Base-by-base conservation (phyloP, 1,140 invertebrate species). In the Drosophila neocordata region DNA sequence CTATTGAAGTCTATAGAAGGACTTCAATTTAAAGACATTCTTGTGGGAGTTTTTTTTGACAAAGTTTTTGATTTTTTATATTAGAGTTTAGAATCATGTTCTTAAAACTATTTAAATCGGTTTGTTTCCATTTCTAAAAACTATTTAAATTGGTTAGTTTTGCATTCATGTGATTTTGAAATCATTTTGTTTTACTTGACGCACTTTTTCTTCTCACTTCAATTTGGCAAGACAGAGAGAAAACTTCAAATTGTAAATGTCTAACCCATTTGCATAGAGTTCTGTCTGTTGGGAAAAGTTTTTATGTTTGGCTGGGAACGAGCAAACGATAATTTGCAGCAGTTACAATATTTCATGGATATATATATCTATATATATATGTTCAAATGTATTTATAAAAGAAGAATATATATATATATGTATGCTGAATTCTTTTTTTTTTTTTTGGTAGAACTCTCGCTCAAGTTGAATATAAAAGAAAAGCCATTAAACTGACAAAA, bases 271-370 rank as follows among this genome's bases (percentile, higher is more conserved):
- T 69, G 55, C 69, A 71, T 74, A 65, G 65, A 70, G 68, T 68
- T 72, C 62, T 77, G 53, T 38, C 20, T 60, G 48, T 41, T 37
- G 61, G 66, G 60, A 56, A 72, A 83, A 83, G 75, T 56, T 79
- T 83, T 79, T 75, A 56, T 66, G 65, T 71, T 48, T 48, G 41
- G 41, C 15, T 79, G 83, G 79, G 79, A 69, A 75, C 80, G 74
- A 74, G 71, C 41, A 66, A 75, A 73, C 70, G 64, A 85, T 71
- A 84, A 87, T 84, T 87, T 87, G 73, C 69, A 70, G 62, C 77
- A 73, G 83, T 73, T 77, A 76, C 73, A 76, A 73, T 84, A 69
- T 85, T 69, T 68, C 60, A 63, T 69, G 65, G 51, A 55, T 41
- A 4, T 48, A 20, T 20, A 48, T 48, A 48, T 48, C 18, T 2